Conservation (phyloP, 2,797 vertebrate species). For the Sternotherus odoratus region DNA sequence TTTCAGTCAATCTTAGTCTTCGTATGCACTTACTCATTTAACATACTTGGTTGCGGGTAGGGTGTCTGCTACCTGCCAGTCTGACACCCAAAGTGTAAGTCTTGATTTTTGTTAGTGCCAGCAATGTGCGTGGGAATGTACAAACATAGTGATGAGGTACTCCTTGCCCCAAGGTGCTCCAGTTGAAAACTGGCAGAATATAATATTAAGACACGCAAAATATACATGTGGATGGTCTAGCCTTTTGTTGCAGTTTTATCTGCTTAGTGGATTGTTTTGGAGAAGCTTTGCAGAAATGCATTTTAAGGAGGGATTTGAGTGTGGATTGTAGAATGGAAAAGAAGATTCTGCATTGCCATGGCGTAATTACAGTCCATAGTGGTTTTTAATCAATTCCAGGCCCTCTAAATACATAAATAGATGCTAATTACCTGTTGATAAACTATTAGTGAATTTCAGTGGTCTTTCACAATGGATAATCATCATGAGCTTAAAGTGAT, state of each 20-base stretch:
- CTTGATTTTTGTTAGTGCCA: not conserved
- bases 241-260: not conserved
- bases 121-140: not conserved
- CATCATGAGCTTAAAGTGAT: not conserved
- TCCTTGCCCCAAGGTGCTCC: not conserved
- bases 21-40: not conserved
- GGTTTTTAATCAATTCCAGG: not conserved
- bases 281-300: not conserved
- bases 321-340: not conserved
- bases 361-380: not conserved
- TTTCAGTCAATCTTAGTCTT: not conserved
- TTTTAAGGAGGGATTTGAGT: not conserved
- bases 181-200: not conserved
- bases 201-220: not conserved
- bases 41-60: not conserved
- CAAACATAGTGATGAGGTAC: not conserved
- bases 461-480: not conserved
- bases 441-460: not conserved
- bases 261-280: not conserved
- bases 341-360: conserved; percentile 8
- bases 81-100: not conserved
- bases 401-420: not conserved
- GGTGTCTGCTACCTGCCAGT: too few relatives aligned
- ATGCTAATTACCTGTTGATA: not conserved
- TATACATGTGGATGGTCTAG: not conserved